These are phyloP conservation scores for Vombatus ursinus DNA, from an alignment of 2,113 vertebrate species.

Conservation along the genomic window DNA sequence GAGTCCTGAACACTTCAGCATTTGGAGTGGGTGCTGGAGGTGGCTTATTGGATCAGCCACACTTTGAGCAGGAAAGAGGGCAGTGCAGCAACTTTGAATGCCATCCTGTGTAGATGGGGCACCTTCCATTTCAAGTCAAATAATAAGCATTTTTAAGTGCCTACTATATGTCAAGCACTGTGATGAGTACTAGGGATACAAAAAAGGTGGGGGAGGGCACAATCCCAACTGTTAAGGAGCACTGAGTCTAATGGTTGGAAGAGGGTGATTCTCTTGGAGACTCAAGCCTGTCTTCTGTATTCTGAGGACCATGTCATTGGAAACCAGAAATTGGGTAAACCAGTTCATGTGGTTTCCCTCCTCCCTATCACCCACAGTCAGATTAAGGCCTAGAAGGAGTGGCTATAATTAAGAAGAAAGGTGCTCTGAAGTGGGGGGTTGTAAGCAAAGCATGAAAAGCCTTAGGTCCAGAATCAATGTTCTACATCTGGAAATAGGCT, in stretches of 20 bases:
- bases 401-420: not conserved
- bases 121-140: not conserved
- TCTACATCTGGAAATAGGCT: not conserved
- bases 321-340: not conserved
- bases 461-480: not conserved
- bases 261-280: not conserved
- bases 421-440: not conserved
- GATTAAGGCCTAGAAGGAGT: not conserved
- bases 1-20: not conserved
- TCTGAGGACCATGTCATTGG: not conserved
- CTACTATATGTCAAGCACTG: accelerated
- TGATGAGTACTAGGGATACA: not conserved
- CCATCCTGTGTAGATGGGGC: not conserved
- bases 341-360: not conserved
- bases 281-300: not conserved
- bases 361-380: not conserved
- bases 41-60: not conserved
- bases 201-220: not conserved
- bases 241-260: not conserved
- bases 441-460: not conserved
- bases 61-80: not conserved
- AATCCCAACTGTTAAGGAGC: not conserved
- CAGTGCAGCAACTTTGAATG: not conserved
- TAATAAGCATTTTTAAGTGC: not conserved
- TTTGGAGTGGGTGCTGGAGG: not conserved